A percentile compares a stretch with the other conserved stretches of the same genome.
Conservation (phyloP, 2,888 invertebrate genomes). For the Athrips mouffetella region DNA sequence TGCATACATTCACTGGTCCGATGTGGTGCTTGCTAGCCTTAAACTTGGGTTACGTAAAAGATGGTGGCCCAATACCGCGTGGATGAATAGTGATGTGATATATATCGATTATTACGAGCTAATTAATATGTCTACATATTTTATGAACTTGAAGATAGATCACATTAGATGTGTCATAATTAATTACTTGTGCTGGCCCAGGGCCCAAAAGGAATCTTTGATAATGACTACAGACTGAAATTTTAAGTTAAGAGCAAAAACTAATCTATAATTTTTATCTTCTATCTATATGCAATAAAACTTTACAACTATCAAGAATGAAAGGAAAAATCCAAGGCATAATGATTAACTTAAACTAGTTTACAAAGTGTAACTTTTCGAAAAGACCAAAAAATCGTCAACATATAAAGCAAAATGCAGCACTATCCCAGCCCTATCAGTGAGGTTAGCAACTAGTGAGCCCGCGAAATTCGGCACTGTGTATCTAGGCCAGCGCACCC, state of each 20-base stretch:
- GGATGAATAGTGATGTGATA: constrained; percentile 23
- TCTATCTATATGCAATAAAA: too few species aligned
- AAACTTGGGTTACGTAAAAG: constrained; percentile 64
- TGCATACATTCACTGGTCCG: constrained; percentile 10
- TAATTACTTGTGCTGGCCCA: too few species aligned
- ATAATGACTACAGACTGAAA: not conserved
- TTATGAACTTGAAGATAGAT: not conserved
- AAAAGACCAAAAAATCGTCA: too few species aligned
- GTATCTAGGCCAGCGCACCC: constrained; percentile 71
- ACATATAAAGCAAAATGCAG: constrained; percentile 12
- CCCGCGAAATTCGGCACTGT: constrained; percentile 73
- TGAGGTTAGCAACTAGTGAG: constrained; percentile 68
- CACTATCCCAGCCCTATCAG: constrained; percentile 47
- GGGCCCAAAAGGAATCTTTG: too few species aligned
- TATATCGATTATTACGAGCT: constrained; percentile 7
- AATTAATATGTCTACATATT: constrained; percentile 6
- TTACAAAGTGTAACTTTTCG: too few species aligned
- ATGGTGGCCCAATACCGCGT: constrained; percentile 33
- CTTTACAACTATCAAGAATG: too few species aligned
- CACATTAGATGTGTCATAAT: too few species aligned
- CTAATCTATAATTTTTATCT: not conserved
- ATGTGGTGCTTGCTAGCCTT: constrained; percentile 45
- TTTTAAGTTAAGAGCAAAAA: not conserved
- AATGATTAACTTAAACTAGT: too few species aligned
- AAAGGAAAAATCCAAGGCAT: too few species aligned